Evolutionary conservation across 2,113 vertebrate genomes (phyloP).

Genomic region (Tachuris rubrigastra): DNA sequence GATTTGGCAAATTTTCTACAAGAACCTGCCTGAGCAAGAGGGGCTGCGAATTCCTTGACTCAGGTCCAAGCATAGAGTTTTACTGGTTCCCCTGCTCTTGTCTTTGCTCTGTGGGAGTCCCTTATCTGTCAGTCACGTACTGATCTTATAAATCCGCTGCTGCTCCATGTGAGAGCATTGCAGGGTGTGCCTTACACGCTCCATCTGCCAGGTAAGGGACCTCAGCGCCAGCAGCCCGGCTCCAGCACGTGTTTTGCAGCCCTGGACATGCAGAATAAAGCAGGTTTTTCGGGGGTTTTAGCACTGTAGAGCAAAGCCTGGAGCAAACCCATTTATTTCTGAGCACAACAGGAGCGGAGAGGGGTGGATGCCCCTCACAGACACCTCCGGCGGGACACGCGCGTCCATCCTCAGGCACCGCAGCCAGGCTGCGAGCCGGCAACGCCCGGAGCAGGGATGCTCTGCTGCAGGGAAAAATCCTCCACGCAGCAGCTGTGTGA

Average conservation of each 20-base stretch:
- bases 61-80: constrained; percentile 10
- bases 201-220: constrained; percentile 37
- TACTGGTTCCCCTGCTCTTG: neutral
- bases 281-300: rapidly evolving
- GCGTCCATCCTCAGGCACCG: rapidly evolving
- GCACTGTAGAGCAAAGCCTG: rapidly evolving
- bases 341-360: neutral
- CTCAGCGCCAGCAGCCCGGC: neutral
- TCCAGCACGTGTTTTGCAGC: neutral
- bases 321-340: neutral
- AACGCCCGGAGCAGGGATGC: rapidly evolving
- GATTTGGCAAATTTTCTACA: constrained; percentile 39
- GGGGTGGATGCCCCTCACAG: neutral
- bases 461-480: neutral
- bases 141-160: neutral
- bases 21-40: constrained; percentile 58
- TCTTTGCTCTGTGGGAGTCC: constrained; percentile 59
- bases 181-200: neutral
- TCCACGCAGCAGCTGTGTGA: rapidly evolving
- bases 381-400: rapidly evolving
- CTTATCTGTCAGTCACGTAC: constrained; percentile 42
- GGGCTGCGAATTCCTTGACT: constrained; percentile 64
- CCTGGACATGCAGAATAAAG: neutral
- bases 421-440: rapidly evolving
- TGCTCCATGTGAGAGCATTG: neutral